Evolutionary conservation across 1,140 invertebrate species (phyloP), one percentile per base, ranked within the genome.

Genomic region (Drosophila serrata): DNA sequence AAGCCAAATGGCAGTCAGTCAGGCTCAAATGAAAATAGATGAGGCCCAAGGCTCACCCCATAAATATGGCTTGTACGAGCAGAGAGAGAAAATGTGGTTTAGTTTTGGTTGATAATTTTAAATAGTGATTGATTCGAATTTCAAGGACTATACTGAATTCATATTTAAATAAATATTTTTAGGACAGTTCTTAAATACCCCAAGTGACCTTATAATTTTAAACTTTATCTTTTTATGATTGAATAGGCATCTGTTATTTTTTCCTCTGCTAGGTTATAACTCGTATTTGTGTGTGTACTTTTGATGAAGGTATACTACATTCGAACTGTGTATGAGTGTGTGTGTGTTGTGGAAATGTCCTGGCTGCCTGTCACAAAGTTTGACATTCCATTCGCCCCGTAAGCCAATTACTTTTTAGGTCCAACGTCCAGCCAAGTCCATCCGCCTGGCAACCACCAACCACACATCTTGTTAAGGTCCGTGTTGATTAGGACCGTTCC

Each of bases 341-440:
- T 65, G 53, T n/a, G n/a, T n/a, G n/a, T n/a, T n/a, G n/a, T n/a
- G n/a, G n/a, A 22, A 49, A 9, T 53, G 57, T 8, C 53, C 42
- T 51, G 58, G 33, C 53, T 37, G 63, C 45, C 64, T 79, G 70
- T 62, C 57, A 68, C 51, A 74, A 69, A 80, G 31, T 74, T 80
- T 80, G 76, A 88, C 86, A 82, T 80, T 70, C 82, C 75, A 82
- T 80, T 63, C 82, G 70, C 35, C 72, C 82, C 79, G 75, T 87
- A 88, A 87, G 84, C 84, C 84, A 87, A 87, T 87, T 87, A 87
- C 82, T 84, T 82, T 72, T 78, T 45, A 51, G 64, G 75, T 55
- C 67, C 62, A 45, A 33, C 48, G 43, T 33, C 51, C 43, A 29
- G 42, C 27, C 48, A 11, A 33, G 12, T 51, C 63, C 35, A 51